Percentiles rank a stretch among this genome's conserved stretches.
Conservation (phyloP, 2,113 vertebrate genomes). For the Strix aluco region DNA sequence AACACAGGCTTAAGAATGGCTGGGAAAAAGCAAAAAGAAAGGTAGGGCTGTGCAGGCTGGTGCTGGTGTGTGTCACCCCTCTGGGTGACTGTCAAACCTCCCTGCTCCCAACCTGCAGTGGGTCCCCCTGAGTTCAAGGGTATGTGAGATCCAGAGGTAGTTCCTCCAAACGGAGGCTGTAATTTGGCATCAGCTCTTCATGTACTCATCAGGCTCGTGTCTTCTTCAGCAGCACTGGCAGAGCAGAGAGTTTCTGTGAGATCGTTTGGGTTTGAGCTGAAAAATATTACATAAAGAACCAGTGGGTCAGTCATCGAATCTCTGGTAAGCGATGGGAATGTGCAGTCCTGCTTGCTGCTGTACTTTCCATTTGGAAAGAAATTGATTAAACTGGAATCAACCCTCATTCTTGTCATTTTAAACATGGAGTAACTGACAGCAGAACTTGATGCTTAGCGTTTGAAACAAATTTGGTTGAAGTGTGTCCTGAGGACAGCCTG, state of each 20-base stretch:
- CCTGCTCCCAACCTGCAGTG: background rate
- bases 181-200: background rate
- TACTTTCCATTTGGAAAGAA: background rate
- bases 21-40: background rate
- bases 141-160: background rate
- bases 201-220: background rate
- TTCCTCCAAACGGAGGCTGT: background rate
- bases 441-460: background rate
- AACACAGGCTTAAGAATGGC: background rate
- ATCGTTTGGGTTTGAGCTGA: background rate
- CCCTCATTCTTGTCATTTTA: background rate
- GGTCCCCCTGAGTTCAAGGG: background rate
- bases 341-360: background rate
- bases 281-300: background rate
- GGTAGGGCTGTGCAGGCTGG: background rate
- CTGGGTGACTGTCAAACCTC: background rate
- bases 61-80: background rate
- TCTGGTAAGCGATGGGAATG: background rate
- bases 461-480: background rate
- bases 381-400: background rate
- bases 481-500: background rate
- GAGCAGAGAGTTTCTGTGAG: background rate
- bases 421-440: background rate
- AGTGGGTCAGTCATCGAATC: background rate
- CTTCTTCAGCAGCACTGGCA: background rate